Evolutionary conservation across 1,140 invertebrate species (phyloP).

Genomic region (Neodiprion virginianus): DNA sequence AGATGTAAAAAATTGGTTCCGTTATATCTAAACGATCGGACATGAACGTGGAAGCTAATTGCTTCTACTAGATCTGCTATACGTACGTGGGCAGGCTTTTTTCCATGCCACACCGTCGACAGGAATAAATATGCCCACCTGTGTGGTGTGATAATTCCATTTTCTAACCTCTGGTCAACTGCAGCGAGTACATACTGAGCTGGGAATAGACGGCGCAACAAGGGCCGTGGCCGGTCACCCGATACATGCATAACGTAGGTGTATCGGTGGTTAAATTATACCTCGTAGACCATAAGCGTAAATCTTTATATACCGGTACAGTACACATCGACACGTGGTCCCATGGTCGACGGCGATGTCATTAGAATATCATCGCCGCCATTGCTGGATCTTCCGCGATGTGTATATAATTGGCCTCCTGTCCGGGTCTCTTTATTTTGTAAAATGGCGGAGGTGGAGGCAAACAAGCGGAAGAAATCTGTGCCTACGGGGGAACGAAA

Average conservation of each 20-base stretch:
- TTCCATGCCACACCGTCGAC: no score
- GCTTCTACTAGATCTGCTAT: no score
- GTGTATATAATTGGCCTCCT: conserved; percentile 55
- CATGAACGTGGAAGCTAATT: no score
- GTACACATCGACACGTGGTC: neutral
- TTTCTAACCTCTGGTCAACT: neutral
- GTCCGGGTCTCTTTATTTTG: conserved; percentile 10
- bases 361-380: conserved; percentile 56
- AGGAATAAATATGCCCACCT: no score
- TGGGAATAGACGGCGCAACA: neutral
- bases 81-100: no score
- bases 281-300: neutral
- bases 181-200: neutral
- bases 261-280: neutral
- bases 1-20: no score
- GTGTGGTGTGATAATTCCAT: neutral
- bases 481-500: conserved; percentile 28
- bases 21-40: no score
- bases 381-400: conserved; percentile 42
- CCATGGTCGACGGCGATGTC: conserved; percentile 46
- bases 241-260: neutral
- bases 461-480: neutral
- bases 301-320: neutral
- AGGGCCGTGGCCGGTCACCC: neutral
- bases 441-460: neutral